A percentile compares a stretch with the other conserved stretches of the same genome.
These are phyloP conservation scores for Cossypha dichroa DNA, from an alignment of 2,797 vertebrate species.

Conservation along the genomic window DNA sequence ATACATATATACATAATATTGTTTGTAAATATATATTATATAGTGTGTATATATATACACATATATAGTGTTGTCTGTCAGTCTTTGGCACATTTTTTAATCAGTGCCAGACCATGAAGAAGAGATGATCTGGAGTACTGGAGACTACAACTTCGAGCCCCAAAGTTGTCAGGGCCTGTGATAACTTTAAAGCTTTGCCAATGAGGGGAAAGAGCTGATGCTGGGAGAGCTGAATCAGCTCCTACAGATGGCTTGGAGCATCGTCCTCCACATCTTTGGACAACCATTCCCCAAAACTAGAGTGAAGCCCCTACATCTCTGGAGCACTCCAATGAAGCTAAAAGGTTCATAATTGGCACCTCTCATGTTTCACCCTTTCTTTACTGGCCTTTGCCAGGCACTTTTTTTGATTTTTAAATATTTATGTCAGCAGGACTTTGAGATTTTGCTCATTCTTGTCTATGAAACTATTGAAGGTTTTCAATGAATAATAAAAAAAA, in stretches of 20 bases:
- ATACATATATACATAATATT: background rate
- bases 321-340: background rate
- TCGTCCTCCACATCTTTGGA: background rate
- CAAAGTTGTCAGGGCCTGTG: background rate
- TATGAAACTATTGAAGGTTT: background rate
- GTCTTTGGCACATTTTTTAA: background rate
- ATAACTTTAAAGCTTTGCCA: background rate
- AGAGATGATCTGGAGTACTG: background rate
- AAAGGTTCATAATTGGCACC: background rate
- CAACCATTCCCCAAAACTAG: background rate
- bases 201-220: background rate
- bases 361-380: background rate
- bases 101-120: background rate
- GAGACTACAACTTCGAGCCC: background rate
- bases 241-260: background rate
- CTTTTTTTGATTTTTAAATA: background rate
- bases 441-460: background rate
- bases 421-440: background rate
- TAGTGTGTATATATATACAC: no score
- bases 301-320: background rate
- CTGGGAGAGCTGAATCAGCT: background rate
- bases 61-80: background rate
- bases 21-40: background rate
- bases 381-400: background rate
- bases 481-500: background rate